Percentiles rank a stretch among this genome's conserved stretches.
Evolutionary conservation across 1,140 invertebrate genomes (phyloP).

Genomic region (Drosophila pandora): DNA sequence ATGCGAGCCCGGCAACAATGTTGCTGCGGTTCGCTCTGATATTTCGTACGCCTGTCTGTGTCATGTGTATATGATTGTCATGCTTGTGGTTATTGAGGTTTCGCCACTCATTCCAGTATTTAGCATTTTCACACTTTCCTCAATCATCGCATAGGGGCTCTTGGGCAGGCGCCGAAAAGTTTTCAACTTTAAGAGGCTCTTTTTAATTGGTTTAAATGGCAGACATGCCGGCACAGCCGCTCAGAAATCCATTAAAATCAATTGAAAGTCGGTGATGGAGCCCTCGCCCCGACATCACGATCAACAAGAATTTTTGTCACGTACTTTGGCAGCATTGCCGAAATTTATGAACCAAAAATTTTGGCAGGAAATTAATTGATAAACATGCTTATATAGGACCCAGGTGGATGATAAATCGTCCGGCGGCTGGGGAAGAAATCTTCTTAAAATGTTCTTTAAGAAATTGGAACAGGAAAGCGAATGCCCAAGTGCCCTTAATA

Average conservation of each 20-base stretch:
- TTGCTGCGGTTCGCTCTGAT: constrained; percentile 43
- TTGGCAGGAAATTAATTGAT: constrained; percentile 66
- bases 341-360: constrained; percentile 59
- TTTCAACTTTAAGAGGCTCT: constrained; percentile 9
- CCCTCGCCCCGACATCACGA: constrained; percentile 15
- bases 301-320: constrained; percentile 63
- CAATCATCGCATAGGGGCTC: constrained; percentile 20
- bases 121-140: constrained; percentile 36
- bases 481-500: constrained; percentile 21
- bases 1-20: constrained; percentile 49
- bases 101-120: constrained; percentile 13
- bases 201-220: constrained; percentile 74
- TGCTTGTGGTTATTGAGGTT: constrained; percentile 62
- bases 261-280: constrained; percentile 46
- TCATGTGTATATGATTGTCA: constrained; percentile 66
- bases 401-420: constrained; percentile 60
- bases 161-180: background rate
- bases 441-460: constrained; percentile 10
- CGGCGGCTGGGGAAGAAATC: background rate
- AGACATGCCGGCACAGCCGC: constrained; percentile 38
- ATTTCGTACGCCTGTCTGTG: constrained; percentile 27
- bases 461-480: constrained; percentile 6
- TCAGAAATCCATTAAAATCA: constrained; percentile 64
- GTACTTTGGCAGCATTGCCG: constrained; percentile 34
- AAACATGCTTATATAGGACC: constrained; percentile 16